Evolutionary conservation across 2,797 vertebrate genomes (phyloP).

Genomic region (Paratrypauchen microcephalus): DNA sequence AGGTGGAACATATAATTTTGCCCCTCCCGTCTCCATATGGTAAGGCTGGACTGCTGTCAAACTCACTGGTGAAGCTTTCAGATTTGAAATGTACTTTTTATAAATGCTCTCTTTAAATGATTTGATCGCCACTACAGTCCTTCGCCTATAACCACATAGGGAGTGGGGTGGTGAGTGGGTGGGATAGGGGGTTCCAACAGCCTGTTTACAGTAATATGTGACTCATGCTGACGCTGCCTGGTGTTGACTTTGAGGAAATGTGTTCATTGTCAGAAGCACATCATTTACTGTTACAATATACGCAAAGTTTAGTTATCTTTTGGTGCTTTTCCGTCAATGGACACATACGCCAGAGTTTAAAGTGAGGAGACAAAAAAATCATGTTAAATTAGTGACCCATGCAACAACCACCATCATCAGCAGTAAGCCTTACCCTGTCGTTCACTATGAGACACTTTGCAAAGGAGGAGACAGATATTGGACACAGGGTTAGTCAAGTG

Average conservation of each 20-base stretch:
- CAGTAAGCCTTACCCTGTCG: conserved; percentile 81
- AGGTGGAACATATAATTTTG: conserved; percentile 40
- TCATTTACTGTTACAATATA: conserved; percentile 23
- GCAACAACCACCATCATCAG: conserved; percentile 71
- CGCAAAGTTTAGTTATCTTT: conserved; percentile 28
- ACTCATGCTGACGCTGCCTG: conserved; percentile 63
- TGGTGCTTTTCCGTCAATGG: conserved; percentile 62
- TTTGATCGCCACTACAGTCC: conserved; percentile 25
- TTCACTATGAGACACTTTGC: conserved; percentile 84
- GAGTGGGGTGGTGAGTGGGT: conserved; percentile 58
- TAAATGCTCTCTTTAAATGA: conserved; percentile 28
- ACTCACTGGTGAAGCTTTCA: conserved; percentile 53
- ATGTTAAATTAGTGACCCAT: conserved; percentile 64
- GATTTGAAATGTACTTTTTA: conserved; percentile 20
- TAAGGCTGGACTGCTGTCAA: conserved; percentile 67
- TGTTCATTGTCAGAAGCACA: conserved; percentile 66
- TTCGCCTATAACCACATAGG: conserved; percentile 64
- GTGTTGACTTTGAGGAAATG: conserved; percentile 56
- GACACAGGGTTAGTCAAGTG: conserved; percentile 72
- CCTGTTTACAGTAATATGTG: conserved; percentile 27
- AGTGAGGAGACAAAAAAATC: conserved; percentile 48
- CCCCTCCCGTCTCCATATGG: conserved; percentile 61
- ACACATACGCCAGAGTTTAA: conserved; percentile 48
- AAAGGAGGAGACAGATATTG: conserved; percentile 77
- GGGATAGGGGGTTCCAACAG: conserved; percentile 31